These are phyloP conservation scores for Acleris emargana DNA, from an alignment of 2,888 invertebrate genomes.

Conservation along the genomic window DNA sequence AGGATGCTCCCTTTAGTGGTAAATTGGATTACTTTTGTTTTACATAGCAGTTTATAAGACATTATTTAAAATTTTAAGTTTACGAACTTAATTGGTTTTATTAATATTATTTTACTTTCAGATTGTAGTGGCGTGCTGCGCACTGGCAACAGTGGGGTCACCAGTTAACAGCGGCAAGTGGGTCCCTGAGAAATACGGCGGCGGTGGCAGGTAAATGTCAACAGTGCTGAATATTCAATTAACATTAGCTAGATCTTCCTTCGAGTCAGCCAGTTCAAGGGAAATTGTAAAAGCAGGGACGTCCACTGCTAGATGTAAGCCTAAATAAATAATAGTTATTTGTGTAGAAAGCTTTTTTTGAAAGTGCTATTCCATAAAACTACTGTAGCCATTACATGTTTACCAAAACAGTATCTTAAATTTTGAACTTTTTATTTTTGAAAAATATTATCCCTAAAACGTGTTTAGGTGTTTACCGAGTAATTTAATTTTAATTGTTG, in stretches of 20 bases:
- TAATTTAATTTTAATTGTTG: no score
- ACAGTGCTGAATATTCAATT: constrained; percentile 32
- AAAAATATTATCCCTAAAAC: no score
- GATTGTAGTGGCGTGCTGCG: constrained; percentile 65
- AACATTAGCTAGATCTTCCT: constrained; percentile 12
- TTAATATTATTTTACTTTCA: constrained; percentile 47
- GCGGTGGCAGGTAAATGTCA: constrained; percentile 73
- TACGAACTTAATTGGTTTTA: constrained; percentile 5
- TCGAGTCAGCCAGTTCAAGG: no score
- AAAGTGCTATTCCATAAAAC: no score
- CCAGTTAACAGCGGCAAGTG: constrained; percentile 68
- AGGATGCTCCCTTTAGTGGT: constrained; percentile 71
- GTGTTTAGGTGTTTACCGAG: no score
- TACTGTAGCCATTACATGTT: no score
- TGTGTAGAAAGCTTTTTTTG: no score
- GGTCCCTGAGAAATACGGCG: constrained; percentile 71
- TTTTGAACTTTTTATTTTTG: no score
- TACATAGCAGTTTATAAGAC: not conserved
- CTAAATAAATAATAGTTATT: no score
- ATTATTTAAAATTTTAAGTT: constrained; percentile 6
- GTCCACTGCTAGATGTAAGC: no score
- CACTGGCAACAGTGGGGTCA: constrained; percentile 57
- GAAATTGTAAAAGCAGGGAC: no score
- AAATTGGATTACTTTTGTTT: constrained; percentile 35
- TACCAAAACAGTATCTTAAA: no score